Base-by-base conservation (phyloP, 2,797 vertebrate genomes). In the Enteromius afrohamiltoni region DNA sequence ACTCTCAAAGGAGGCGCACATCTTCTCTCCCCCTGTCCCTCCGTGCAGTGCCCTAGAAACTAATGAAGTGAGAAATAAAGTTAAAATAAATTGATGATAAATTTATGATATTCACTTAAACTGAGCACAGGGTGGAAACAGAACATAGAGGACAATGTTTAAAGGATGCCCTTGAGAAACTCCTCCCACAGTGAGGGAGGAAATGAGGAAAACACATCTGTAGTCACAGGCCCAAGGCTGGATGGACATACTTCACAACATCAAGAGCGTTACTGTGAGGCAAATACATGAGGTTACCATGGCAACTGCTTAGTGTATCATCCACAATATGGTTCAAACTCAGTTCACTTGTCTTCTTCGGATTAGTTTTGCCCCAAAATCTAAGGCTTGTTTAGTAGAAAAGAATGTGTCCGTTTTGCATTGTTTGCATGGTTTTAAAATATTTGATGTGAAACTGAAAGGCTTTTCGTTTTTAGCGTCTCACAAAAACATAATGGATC, bases 31-130 rank as follows among this genome's bases (percentile, higher is more conserved):
- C n/a, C 60, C 26, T 6, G 14, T 80, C 76, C 70, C 82, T 88
- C 87, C 16, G 68, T 80, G 88, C 69, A 40, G 83, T 90, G 92
- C 93, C 92, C 91, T 90, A 91, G 92, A 93, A 94, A 92, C 90
- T 92, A 95, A 95, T 93, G 92, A 92, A 93, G 92, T 92, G 91
- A 89, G 90, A 94, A 94, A 93, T 94, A 92, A 94, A 93, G 91
- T 91, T 91, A 91, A 92, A 92, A 90, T 92, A 92, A 94, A 93
- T 91, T 89, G 91, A 86, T 90, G 90, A 88, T 88, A 89, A 89
- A 92, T 93, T 92, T 90, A 92, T 92, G 91, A 91, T 88, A 87
- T 91, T 92, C 88, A 85, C 87, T 90, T 89, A 87, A 88, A 87
- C 83, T 60, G 40, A 49, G 69, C 34, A 74, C 6, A 51, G 79